phyloP scores from a whole-genome alignment of 1,140 invertebrate species.

The Callitettix versicolor region DNA sequence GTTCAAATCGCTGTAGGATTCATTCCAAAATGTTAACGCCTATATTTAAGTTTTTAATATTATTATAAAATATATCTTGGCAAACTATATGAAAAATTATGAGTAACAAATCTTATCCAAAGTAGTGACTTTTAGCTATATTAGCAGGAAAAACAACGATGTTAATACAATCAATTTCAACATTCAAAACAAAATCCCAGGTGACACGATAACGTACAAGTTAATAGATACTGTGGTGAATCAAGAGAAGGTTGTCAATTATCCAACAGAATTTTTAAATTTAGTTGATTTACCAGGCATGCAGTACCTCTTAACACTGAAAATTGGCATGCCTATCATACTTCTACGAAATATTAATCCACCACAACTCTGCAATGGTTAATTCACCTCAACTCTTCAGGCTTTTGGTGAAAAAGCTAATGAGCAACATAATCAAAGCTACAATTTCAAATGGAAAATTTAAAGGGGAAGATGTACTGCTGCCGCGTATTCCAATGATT shows the following conservation, averaged over 20 bases:
- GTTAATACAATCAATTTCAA: slow-evolving; percentile 31
- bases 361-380: slow-evolving; percentile 35
- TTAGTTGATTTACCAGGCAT: slow-evolving; percentile 30
- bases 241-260: slow-evolving; percentile 26
- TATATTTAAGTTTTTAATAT: no score
- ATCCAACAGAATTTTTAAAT: no score
- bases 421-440: no score
- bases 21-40: no score
- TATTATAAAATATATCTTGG: no score
- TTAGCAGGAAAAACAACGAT: slow-evolving; percentile 29
- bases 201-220: slow-evolving; percentile 22
- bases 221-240: slow-evolving; percentile 30
- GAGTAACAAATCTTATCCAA: no score
- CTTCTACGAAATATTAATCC: slow-evolving; percentile 32
- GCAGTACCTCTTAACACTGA: slow-evolving; percentile 31
- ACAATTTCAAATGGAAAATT: slow-evolving; percentile 10
- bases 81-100: no score
- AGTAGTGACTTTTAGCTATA: no score
- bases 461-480: slow-evolving; percentile 17
- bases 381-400: no score
- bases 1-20: no score
- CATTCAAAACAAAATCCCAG: slow-evolving; percentile 22
- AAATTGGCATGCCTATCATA: slow-evolving; percentile 33
- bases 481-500: slow-evolving; percentile 17
- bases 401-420: slow-evolving; percentile 32